Conservation (phyloP, 2,113 vertebrate genomes). For the Lepus europaeus region DNA sequence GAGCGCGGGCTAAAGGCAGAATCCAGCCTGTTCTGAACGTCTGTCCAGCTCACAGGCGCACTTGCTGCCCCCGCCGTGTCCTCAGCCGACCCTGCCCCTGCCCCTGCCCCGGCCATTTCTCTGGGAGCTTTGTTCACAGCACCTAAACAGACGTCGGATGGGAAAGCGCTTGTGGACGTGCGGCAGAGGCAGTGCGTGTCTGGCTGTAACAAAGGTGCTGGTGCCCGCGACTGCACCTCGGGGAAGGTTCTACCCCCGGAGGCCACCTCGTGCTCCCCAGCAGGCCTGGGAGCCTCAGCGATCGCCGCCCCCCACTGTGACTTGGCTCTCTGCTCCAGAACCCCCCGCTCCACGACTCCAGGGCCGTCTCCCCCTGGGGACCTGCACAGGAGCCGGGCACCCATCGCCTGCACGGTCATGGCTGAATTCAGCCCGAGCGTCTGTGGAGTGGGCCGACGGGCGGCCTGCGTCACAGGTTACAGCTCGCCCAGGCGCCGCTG, state of each 20-base stretch:
- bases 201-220: neutral
- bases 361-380: too few species aligned
- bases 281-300: too few species aligned
- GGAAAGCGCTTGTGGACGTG: neutral
- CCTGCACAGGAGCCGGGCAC: too few species aligned
- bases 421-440: too few species aligned
- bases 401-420: too few species aligned
- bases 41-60: neutral
- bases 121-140: neutral
- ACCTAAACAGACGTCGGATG: neutral
- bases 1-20: neutral
- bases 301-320: too few species aligned
- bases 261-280: neutral
- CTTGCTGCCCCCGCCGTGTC: neutral
- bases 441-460: too few species aligned
- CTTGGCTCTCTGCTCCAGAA: too few species aligned
- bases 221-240: neutral
- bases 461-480: too few species aligned
- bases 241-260: neutral
- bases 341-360: too few species aligned
- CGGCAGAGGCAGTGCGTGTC: neutral
- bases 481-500: too few species aligned
- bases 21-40: neutral
- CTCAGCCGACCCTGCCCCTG: too few species aligned
- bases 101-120: neutral